Evolutionary conservation across 2,888 invertebrate genomes (phyloP), one percentile per base, ranked within the genome.

Genomic region (Nemapogon koenigi): DNA sequence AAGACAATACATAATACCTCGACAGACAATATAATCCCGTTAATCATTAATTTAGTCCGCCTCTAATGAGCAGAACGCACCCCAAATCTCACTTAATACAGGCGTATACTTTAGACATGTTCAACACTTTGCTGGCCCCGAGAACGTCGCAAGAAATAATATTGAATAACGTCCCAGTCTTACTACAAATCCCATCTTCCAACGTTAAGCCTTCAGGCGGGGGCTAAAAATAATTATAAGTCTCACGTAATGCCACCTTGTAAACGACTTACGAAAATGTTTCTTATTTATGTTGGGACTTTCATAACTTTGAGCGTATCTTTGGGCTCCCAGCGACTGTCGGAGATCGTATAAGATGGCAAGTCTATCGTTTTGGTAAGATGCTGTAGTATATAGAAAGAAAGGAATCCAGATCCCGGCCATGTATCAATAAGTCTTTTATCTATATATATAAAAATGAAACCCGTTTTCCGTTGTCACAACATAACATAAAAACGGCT

Each of bases 151-250:
- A 13, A 35, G 32, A 31, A 71, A 72, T 72, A 70, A 75, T 76
- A 76, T 76, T 73, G 71, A 71, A 71, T 71, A 72, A 70, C 66
- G 67, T 55, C 59, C 51, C 52, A 4, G 61, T 50, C 61, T 59
- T 56, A 57, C 53, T 52, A 62, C 70, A 70, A 73, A 76, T 71
- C 72, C 75, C 57, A 57, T 66, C 59, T 57, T 64, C 64, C 63
- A 51, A 67, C 63, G 55, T 70, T 70, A 73, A 70, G 70, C 67
- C 59, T 59, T 59, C 55, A 13, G 4, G 53, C 49, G 59, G 64
- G 69, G 71, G 69, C 62, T 58, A 62, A 61, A 62, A 62, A 61
- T 61, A 62, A 63, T 62, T 62, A 63, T 57, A 60, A 60, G 53
- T 50, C 53, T 11, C 4, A 4, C 6, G 4, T 28, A 28, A 28